Evolutionary conservation across 2,888 invertebrate genomes (phyloP).

Genomic region (Calameuta idolon): DNA sequence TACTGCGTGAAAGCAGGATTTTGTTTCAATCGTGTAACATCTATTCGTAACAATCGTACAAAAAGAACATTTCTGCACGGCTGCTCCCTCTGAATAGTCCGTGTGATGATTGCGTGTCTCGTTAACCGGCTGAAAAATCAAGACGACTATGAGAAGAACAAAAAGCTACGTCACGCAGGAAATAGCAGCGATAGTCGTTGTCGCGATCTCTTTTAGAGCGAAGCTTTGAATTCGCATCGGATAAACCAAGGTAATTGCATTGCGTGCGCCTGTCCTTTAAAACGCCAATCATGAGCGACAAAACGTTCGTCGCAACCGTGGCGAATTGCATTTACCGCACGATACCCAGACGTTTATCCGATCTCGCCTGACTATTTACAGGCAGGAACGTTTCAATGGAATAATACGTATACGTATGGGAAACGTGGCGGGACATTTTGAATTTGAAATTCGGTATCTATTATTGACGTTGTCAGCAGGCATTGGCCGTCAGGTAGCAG

Average conservation of each 20-base stretch:
- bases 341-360: conserved; percentile 25
- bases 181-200: neutral
- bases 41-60: neutral
- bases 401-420: neutral
- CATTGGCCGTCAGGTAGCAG: neutral
- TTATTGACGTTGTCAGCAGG: neutral
- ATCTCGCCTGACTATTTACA: neutral
- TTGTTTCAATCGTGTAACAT: neutral
- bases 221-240: neutral
- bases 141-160: neutral
- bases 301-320: conserved; percentile 62
- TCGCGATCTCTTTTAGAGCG: neutral
- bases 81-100: neutral
- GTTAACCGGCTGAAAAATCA: neutral
- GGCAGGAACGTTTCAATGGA: neutral
- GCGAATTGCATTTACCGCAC: conserved; percentile 49
- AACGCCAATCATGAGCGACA: conserved; percentile 66
- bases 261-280: conserved; percentile 66
- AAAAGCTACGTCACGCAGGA: neutral
- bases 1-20: neutral
- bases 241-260: conserved; percentile 64
- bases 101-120: neutral
- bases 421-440: neutral
- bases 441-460: neutral
- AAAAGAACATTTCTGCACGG: neutral